Evolutionary conservation across 1,140 invertebrate genomes (phyloP), one percentile per base, ranked within the genome.

Genomic region (Daktulosphaira vitifoliae): DNA sequence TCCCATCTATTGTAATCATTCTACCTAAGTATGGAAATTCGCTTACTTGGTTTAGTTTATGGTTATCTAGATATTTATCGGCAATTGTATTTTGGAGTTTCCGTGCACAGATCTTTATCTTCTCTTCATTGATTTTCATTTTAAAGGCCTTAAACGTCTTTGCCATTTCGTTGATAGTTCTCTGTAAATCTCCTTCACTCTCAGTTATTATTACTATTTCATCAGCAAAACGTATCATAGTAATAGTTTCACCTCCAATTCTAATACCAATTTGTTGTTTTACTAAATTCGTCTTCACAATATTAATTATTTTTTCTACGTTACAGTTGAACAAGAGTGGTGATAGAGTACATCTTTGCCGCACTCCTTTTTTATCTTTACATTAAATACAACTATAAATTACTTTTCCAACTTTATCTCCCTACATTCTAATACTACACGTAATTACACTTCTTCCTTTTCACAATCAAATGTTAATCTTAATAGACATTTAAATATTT

Each of bases 41-140:
- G 1, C 20, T 23, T 25, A 66, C 39, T 22, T 56, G 25, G 9
- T 56, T 2, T 18, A 66, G 53, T 42, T 39, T 53, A 39, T 54
- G 2, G 3, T 42, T 42, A 56, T 25, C 3, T 56, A 25, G 4
- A 56, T 56, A 42, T 49, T 38, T 3, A 54, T 54, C 7, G n/a
- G 6, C 11, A 39, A 23, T n/a, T 39, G 6, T 26, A 26, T 59
- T 56, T 44, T 56, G 22, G 5, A 18, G 3, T 11, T 56, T 56
- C 0, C 20, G 18, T 25, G 20, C 38, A 54, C 51, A 38, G 37
- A 66, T 29, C 22, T 66, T 59, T 49, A 52, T 38, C 8, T 38
- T 48, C 16, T 48, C 18, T n/a, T 29, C 33, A 16, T 49, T 66
- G n/a, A 51, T 65, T 48, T 37, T 65, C 44, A 50, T 65, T 44